Percentiles rank a stretch among this genome's conserved stretches.
phyloP scores from a whole-genome alignment of 2,797 vertebrate genomes.

The Pantherophis vulpinus region DNA sequence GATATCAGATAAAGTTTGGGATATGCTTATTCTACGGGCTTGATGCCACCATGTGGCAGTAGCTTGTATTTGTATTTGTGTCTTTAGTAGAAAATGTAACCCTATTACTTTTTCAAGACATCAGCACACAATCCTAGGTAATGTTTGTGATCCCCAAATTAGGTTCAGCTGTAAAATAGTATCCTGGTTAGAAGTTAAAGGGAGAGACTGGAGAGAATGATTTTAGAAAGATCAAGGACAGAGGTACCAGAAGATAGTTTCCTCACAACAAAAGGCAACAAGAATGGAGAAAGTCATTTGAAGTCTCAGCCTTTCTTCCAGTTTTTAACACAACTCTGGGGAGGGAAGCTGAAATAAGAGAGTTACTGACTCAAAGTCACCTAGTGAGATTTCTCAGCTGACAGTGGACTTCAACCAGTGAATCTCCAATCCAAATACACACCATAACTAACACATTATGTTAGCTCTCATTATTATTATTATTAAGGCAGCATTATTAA shows the following conservation, averaged over 20 bases:
- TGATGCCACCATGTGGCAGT: constrained; percentile 73
- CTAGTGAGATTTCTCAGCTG: neutral
- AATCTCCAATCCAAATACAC: neutral
- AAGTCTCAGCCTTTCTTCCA: neutral
- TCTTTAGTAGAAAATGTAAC: neutral
- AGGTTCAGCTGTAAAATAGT: neutral
- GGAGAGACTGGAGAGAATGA: neutral
- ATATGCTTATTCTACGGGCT: constrained; percentile 62
- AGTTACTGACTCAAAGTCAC: neutral
- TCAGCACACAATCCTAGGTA: neutral
- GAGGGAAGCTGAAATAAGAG: neutral
- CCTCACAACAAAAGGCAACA: neutral
- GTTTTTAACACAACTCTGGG: neutral
- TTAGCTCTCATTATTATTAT: neutral
- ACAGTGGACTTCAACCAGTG: neutral
- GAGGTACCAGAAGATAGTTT: constrained; percentile 34
- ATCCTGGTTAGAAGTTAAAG: neutral
- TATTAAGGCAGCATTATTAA: neutral
- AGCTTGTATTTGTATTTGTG: constrained; percentile 39
- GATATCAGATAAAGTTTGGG: neutral
- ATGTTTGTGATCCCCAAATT: neutral
- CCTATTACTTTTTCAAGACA: neutral
- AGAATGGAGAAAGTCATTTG: neutral
- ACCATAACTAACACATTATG: neutral
- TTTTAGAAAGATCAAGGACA: neutral